A percentile compares a stretch with the other conserved stretches of the same genome.
These are phyloP conservation scores for Ailurus styani DNA, from an alignment of 2,113 vertebrate species.

Conservation along the genomic window DNA sequence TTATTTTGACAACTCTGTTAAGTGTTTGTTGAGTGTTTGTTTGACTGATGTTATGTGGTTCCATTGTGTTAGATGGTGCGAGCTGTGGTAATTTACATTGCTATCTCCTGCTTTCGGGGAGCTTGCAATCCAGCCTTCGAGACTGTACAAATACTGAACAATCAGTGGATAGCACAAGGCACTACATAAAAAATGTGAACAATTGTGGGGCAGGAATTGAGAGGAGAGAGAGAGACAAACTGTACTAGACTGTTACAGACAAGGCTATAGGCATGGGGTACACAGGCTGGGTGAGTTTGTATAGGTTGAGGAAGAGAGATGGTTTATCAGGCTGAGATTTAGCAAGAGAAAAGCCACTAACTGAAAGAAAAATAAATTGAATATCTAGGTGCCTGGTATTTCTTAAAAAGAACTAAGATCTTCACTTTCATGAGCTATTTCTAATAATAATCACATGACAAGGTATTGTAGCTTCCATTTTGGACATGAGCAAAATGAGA, in stretches of 20 bases:
- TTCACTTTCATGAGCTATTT: not conserved
- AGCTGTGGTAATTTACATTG: not conserved
- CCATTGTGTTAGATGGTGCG: accelerated
- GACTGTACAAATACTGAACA: too few species aligned
- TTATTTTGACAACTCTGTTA: not conserved
- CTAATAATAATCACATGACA: not conserved
- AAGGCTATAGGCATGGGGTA: not conserved
- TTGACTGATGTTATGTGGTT: not conserved
- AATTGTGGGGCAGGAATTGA: not conserved
- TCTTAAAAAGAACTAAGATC: not conserved
- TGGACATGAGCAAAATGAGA: not conserved
- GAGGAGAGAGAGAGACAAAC: not conserved
- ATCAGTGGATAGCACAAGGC: not conserved
- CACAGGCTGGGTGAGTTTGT: not conserved
- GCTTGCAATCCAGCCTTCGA: not conserved
- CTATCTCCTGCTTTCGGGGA: not conserved
- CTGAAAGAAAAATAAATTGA: not conserved
- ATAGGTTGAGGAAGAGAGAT: not conserved
- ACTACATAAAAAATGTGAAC: not conserved
- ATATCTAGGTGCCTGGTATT: not conserved
- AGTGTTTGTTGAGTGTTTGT: not conserved
- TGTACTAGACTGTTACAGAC: not conserved
- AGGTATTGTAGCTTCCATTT: not conserved
- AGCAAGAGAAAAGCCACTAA: not conserved
- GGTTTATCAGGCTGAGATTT: not conserved